A percentile compares a stretch with the other conserved stretches of the same genome.
These are phyloP conservation scores for Odocoileus hemionus DNA, from an alignment of 2,113 vertebrate species.

Conservation along the genomic window DNA sequence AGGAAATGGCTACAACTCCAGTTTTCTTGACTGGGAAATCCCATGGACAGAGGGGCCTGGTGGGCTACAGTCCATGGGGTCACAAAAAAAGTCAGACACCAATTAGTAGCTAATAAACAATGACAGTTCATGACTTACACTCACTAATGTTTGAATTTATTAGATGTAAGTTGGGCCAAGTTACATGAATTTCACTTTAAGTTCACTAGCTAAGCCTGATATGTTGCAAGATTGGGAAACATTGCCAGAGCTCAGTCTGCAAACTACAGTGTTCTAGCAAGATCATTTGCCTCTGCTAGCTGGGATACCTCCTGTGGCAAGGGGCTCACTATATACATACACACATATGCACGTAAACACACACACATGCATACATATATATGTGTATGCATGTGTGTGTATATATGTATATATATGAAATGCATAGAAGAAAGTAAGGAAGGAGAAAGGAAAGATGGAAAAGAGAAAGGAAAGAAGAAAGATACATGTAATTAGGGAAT, in stretches of 20 bases:
- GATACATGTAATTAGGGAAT: background rate
- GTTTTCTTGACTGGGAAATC: background rate
- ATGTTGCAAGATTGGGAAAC: background rate
- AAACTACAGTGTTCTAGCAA: background rate
- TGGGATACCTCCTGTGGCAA: background rate
- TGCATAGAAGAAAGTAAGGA: background rate
- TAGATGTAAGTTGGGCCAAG: background rate
- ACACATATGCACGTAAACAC: background rate
- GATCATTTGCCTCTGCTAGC: background rate
- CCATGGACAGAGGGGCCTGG: background rate
- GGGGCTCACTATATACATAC: background rate
- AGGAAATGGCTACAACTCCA: background rate
- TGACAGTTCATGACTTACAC: background rate
- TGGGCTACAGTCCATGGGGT: background rate
- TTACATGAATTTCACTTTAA: background rate
- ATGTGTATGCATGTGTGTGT: no score
- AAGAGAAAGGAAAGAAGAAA: background rate
- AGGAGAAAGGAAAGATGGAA: no score
- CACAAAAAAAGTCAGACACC: background rate
- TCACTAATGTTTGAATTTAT: background rate
- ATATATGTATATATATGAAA: background rate
- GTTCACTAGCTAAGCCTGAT: background rate
- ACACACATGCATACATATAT: background rate
- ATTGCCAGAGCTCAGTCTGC: background rate
- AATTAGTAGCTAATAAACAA: background rate